A percentile compares a stretch with the other conserved stretches of the same genome.
phyloP scores from a whole-genome alignment of 2,113 vertebrate species.

The Lampris incognitus region DNA sequence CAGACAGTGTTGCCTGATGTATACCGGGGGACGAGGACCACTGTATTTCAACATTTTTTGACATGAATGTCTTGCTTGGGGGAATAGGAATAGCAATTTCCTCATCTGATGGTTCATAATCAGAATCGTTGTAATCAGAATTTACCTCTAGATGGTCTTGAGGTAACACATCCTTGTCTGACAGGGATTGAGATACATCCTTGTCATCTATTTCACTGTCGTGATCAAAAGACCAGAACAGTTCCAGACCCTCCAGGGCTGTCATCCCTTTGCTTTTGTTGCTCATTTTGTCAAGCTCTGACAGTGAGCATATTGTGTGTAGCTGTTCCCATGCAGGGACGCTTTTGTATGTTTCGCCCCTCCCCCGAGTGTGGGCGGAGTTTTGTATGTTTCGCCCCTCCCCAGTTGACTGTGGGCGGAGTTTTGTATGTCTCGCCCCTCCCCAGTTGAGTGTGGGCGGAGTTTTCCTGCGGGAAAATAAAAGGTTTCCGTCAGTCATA shows the following conservation, averaged over 20 bases:
- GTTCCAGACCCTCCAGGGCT: too few relatives aligned
- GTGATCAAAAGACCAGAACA: too few relatives aligned
- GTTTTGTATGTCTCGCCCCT: too few relatives aligned
- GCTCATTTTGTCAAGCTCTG: constrained; percentile 1
- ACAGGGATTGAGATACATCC: background rate
- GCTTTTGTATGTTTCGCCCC: too few relatives aligned
- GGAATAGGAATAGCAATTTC: background rate
- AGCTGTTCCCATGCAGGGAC: background rate
- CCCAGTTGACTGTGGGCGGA: too few relatives aligned
- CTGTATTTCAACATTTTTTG: background rate
- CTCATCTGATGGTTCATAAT: background rate
- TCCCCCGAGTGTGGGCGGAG: too few relatives aligned
- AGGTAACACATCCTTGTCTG: background rate
- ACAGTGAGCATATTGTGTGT: background rate
- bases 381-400: too few relatives aligned
- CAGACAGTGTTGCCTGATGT: background rate
- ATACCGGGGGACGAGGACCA: background rate
- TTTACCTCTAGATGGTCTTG: constrained; percentile 2
- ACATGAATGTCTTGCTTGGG: background rate
- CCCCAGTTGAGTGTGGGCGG: too few relatives aligned
- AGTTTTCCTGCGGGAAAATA: background rate
- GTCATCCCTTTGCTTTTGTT: background rate
- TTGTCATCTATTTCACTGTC: background rate
- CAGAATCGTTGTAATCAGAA: background rate
- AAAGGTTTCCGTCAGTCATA: background rate